Evolutionary conservation across 2,113 vertebrate species (phyloP).

Genomic region (Ophthalmolycus amberensis): DNA sequence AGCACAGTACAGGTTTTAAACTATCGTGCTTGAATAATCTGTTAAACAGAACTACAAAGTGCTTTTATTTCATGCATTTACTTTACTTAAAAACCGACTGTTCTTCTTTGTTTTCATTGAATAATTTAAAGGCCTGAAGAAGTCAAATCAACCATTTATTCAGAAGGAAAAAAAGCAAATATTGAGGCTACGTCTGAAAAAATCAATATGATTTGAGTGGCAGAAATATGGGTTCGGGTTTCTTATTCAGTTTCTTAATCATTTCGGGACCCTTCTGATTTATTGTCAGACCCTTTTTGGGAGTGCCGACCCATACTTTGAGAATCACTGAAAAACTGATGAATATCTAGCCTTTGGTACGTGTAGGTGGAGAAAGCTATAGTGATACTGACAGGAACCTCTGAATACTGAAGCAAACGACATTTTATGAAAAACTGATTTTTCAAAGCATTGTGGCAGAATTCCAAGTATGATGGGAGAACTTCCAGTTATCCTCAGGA

Average conservation of each 20-base stretch:
- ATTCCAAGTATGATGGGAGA: neutral
- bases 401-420: constrained; percentile 2
- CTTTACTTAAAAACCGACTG: neutral
- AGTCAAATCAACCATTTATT: neutral
- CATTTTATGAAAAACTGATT: constrained; percentile 5
- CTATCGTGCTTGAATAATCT: neutral
- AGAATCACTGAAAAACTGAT: neutral
- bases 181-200: constrained; percentile 1
- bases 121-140: neutral
- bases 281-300: neutral
- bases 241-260: neutral
- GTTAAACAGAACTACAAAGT: neutral
- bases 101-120: neutral
- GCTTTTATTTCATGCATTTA: no score
- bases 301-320: neutral
- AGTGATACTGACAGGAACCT: constrained; percentile 5
- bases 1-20: neutral
- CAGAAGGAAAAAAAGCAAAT: neutral
- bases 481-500: constrained; percentile 30
- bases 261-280: neutral
- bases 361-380: neutral
- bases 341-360: neutral
- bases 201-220: neutral
- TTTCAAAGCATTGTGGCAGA: constrained; percentile 17
- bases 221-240: neutral